phyloP scores from a whole-genome alignment of 2,888 invertebrate genomes.

The Clanis bilineata region DNA sequence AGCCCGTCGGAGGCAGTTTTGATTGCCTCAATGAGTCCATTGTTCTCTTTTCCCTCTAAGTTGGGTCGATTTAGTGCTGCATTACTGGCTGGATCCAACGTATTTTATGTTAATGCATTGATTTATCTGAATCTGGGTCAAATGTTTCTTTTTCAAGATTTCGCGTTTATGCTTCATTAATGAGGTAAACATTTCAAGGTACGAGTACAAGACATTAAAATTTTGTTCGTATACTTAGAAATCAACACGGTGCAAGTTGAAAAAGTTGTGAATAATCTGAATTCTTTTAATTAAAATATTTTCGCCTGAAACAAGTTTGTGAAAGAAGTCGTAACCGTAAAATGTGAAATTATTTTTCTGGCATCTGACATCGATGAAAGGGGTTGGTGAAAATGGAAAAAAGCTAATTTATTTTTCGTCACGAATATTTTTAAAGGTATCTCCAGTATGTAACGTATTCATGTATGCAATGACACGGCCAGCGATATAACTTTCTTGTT shows the following conservation, averaged over 20 bases:
- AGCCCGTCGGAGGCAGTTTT: slow-evolving; percentile 50
- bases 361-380: neutral
- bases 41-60: slow-evolving; percentile 38
- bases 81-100: slow-evolving; percentile 5
- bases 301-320: slow-evolving; percentile 23
- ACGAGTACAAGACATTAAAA: neutral
- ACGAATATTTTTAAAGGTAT: neutral
- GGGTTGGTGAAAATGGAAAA: neutral
- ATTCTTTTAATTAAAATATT: slow-evolving; percentile 23
- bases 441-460: neutral
- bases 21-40: slow-evolving; percentile 55
- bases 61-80: slow-evolving; percentile 33
- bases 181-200: neutral
- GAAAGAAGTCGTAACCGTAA: neutral
- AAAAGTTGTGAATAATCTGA: neutral
- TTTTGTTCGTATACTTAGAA: neutral
- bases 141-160: neutral
- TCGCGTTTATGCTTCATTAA: neutral
- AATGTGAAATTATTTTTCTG: slow-evolving; percentile 8
- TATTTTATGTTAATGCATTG: slow-evolving; percentile 37
- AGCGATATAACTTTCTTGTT: too few relatives aligned
- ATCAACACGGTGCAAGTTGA: neutral
- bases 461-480: neutral
- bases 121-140: slow-evolving; percentile 24
- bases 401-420: neutral